phyloP scores from a whole-genome alignment of 2,113 vertebrate species.

The Thalassoma bifasciatum region DNA sequence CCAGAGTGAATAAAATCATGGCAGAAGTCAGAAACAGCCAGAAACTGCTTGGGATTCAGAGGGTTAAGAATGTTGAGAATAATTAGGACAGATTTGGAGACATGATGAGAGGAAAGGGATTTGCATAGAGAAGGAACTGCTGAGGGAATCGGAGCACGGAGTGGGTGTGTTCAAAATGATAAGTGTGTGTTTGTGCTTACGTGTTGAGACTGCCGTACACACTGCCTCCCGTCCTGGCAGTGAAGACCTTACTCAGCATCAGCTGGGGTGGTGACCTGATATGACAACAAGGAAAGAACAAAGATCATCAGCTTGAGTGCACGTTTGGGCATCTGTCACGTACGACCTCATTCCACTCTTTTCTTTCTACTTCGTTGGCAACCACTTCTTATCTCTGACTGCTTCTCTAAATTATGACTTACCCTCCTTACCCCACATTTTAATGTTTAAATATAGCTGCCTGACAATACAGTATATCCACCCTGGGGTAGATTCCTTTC shows the following conservation, averaged over 20 bases:
- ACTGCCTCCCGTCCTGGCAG: conserved; percentile 94
- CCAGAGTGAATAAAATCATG: too few species aligned
- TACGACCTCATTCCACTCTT: not conserved
- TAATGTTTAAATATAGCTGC: too few species aligned
- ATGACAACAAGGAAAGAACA: conserved; percentile 50
- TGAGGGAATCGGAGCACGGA: not conserved
- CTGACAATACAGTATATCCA: too few species aligned
- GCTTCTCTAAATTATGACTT: not conserved
- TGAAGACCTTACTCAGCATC: conserved; percentile 99
- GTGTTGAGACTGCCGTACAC: conserved; percentile 97
- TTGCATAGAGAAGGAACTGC: not conserved
- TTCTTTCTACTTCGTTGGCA: not conserved
- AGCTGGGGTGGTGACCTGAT: conserved; percentile 95
- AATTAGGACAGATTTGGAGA: conserved; percentile 1
- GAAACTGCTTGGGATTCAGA: too few species aligned
- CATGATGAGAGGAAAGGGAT: not conserved
- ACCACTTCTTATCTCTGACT: not conserved
- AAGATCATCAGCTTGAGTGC: conserved; percentile 32
- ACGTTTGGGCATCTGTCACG: conserved; percentile 1
- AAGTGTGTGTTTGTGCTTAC: conserved; percentile 82
- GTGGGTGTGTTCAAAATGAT: conserved; percentile 19
- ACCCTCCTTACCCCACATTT: not conserved
- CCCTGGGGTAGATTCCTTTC: too few species aligned
- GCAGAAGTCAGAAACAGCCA: too few species aligned
- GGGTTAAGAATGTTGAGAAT: not conserved